Conservation (phyloP, 2,113 vertebrate genomes). For the Gavialis gangeticus region DNA sequence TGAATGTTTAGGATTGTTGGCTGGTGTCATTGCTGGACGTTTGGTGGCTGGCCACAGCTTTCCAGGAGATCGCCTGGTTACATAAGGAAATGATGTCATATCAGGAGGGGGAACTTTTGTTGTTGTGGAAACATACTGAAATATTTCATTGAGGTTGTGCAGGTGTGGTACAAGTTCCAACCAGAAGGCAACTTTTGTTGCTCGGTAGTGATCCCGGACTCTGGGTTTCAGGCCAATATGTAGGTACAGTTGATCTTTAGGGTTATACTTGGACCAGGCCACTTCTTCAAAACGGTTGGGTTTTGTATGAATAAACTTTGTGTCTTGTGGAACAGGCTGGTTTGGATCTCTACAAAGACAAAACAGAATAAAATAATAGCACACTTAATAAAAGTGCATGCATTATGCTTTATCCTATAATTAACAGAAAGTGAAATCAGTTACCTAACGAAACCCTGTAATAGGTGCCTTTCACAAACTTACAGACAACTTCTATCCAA, state of each 20-base stretch:
- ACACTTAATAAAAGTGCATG: background rate
- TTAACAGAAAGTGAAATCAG: background rate
- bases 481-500: background rate
- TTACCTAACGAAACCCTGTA: background rate
- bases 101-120: conserved; percentile 95
- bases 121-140: conserved; percentile 94
- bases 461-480: background rate
- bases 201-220: conserved; percentile 94
- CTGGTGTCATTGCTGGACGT: conserved; percentile 89
- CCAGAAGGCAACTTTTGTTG: conserved; percentile 98
- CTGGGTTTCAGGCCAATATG: conserved; percentile 95
- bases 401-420: background rate
- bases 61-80: conserved; percentile 89
- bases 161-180: conserved; percentile 93
- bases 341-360: conserved; percentile 90
- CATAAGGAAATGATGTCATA: conserved; percentile 92
- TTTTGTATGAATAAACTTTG: conserved; percentile 97
- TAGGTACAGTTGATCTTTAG: conserved; percentile 95
- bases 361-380: conserved; percentile 24
- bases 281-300: conserved; percentile 98
- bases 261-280: conserved; percentile 97
- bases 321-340: conserved; percentile 96
- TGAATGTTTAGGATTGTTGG: conserved; percentile 88
- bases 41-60: conserved; percentile 96
- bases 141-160: conserved; percentile 94